phyloP scores from a whole-genome alignment of 2,113 vertebrate species.

The Hepsetus odoe region DNA sequence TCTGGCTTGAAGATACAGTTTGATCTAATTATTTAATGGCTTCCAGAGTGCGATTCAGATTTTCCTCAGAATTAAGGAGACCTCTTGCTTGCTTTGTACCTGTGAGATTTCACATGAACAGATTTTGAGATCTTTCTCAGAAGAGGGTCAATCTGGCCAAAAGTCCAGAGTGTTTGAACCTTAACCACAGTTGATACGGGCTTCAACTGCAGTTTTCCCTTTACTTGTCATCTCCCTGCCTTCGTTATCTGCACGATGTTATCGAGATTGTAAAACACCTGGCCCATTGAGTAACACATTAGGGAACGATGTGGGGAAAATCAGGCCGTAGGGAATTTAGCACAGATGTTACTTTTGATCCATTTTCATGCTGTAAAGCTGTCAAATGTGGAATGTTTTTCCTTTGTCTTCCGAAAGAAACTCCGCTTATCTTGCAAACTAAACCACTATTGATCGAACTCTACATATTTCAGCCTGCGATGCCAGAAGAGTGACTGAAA shows the following conservation, averaged over 20 bases:
- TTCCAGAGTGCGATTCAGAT: too few species aligned
- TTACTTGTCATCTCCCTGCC: neutral
- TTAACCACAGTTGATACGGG: neutral
- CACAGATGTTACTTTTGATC: neutral
- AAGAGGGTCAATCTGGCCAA: neutral
- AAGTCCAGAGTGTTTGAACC: neutral
- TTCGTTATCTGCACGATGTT: neutral
- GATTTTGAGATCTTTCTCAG: neutral
- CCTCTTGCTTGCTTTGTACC: neutral
- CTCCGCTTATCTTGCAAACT: neutral
- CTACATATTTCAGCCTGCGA: slow-evolving; percentile 20
- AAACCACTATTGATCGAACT: slow-evolving; percentile 6
- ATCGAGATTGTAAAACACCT: too few species aligned
- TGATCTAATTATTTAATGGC: too few species aligned
- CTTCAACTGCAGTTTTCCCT: neutral
- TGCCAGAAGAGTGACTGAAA: neutral
- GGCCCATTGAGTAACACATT: too few species aligned
- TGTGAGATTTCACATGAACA: slow-evolving; percentile 8
- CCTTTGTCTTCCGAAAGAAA: too few species aligned
- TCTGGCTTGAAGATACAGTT: too few species aligned
- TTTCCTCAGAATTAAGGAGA: too few species aligned
- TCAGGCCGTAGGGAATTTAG: neutral
- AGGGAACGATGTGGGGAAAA: too few species aligned
- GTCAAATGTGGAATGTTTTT: neutral
- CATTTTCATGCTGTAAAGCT: neutral